Conservation (phyloP, 2,797 vertebrate genomes). For the Premnoplex brunnescens region DNA sequence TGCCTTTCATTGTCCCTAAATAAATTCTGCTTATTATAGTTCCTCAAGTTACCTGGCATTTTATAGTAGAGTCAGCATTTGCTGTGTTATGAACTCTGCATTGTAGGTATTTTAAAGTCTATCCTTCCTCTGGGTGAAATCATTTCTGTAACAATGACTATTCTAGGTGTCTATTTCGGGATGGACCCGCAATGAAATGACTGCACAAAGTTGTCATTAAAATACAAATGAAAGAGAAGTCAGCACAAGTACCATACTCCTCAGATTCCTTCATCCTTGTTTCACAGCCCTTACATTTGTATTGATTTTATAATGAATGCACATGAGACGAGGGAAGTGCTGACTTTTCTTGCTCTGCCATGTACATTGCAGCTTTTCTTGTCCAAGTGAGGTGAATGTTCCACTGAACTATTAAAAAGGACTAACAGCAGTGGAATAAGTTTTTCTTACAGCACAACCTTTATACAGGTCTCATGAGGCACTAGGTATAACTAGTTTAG, state of each 20-base stretch:
- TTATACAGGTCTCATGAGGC: background rate
- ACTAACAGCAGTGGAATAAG: background rate
- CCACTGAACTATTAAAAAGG: background rate
- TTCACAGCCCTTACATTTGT: background rate
- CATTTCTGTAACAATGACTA: background rate
- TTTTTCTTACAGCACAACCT: background rate
- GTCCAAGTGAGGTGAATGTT: background rate
- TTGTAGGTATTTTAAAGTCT: background rate
- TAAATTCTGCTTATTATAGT: background rate
- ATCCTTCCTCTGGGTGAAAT: background rate
- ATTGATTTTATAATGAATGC: slow-evolving; percentile 38
- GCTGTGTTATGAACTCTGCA: background rate
- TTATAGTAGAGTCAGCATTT: background rate
- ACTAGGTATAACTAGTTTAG: background rate
- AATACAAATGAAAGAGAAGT: background rate
- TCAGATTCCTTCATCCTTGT: background rate
- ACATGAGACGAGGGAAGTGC: background rate
- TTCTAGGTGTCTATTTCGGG: background rate
- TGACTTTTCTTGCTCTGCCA: background rate
- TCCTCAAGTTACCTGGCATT: background rate
- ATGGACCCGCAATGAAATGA: background rate
- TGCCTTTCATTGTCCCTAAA: background rate
- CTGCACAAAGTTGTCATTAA: background rate
- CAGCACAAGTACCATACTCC: background rate
- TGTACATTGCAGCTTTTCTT: background rate